Evolutionary conservation across 1,140 invertebrate genomes (phyloP).

Genomic region (Chelonus insularis): DNA sequence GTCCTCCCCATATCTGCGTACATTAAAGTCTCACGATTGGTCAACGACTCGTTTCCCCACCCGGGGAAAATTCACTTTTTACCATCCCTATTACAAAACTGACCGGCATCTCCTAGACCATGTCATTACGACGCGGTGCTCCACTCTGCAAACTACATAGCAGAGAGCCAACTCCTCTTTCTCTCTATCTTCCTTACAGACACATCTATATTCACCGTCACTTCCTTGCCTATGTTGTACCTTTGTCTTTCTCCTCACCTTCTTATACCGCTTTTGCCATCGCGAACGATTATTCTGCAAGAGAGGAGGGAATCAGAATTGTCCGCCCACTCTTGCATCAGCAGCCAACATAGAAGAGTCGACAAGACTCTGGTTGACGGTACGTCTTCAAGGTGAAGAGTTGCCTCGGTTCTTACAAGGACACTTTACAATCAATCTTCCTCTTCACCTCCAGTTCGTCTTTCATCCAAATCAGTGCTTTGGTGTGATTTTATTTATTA

Average conservation of each 20-base stretch:
- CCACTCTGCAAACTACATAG: constrained; percentile 49
- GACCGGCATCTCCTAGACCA: constrained; percentile 60
- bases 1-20: no score
- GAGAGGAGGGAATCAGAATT: constrained; percentile 1
- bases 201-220: constrained; percentile 21
- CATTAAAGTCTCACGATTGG: constrained; percentile 48
- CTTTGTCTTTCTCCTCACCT: constrained; percentile 28
- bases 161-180: constrained; percentile 35
- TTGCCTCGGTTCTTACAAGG: constrained; percentile 8
- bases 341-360: constrained; percentile 13
- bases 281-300: no score
- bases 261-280: constrained; percentile 36
- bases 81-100: constrained; percentile 60
- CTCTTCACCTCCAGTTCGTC: background rate
- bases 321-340: constrained; percentile 29
- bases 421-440: background rate
- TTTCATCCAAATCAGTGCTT: no score
- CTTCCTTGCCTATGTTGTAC: constrained; percentile 30
- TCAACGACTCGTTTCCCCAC: constrained; percentile 54
- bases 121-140: constrained; percentile 60
- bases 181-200: constrained; percentile 21
- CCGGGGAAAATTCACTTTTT: constrained; percentile 61
- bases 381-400: constrained; percentile 2
- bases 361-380: background rate
- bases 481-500: no score